Conservation (phyloP, 2,113 vertebrate genomes). For the Telmatochromis sp. region DNA sequence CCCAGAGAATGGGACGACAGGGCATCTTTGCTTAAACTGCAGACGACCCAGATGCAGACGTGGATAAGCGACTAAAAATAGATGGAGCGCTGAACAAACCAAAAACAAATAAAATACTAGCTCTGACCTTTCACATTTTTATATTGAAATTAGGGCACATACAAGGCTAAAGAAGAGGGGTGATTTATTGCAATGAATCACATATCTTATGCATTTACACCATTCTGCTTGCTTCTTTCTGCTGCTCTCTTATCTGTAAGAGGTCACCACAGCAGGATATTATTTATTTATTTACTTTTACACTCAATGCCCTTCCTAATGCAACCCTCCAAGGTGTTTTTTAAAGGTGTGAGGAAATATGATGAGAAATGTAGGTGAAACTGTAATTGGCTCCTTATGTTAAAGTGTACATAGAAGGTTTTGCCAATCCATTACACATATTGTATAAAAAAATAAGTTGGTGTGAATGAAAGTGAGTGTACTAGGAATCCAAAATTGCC, state of each 20-base stretch:
- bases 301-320: not conserved
- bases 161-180: not conserved
- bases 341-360: not conserved
- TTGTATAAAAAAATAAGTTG: not conserved
- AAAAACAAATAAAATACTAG: not conserved
- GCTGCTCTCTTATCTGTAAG: not conserved
- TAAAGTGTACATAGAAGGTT: not conserved
- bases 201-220: not conserved
- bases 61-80: not conserved
- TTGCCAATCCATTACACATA: not conserved
- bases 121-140: not conserved
- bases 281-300: not conserved
- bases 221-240: not conserved
- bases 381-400: not conserved
- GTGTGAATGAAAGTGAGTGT: not conserved
- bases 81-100: not conserved
- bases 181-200: not conserved
- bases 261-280: not conserved
- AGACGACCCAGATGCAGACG: accelerated
- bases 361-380: not conserved
- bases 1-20: not conserved
- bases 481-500: not conserved
- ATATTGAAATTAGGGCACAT: not conserved
- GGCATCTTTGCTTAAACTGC: not conserved
- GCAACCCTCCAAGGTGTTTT: not conserved